These are phyloP conservation scores for Sacculina carcini DNA, from an alignment of 2,888 invertebrate species.

Conservation along the genomic window DNA sequence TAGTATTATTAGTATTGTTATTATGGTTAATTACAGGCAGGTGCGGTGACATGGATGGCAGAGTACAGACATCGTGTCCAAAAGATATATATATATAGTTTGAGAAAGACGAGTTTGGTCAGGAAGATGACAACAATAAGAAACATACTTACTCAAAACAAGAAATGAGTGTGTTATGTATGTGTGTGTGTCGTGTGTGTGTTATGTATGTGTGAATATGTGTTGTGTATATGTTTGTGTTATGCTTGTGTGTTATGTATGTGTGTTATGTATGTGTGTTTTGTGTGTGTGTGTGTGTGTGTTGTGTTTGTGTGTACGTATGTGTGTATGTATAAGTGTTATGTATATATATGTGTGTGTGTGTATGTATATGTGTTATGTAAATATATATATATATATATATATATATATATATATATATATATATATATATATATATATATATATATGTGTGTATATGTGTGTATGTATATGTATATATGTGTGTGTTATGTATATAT, in stretches of 20 bases:
- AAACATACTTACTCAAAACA: no score
- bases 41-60: background rate
- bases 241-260: no score
- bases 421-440: background rate
- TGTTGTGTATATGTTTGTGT: no score
- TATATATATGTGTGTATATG: slow-evolving; percentile 4
- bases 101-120: background rate
- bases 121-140: no score
- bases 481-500: no score
- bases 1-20: background rate
- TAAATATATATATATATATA: background rate
- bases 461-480: no score
- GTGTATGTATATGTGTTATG: background rate
- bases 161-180: no score
- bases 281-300: background rate
- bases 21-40: background rate
- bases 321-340: background rate
- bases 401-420: slow-evolving; percentile 1
- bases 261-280: no score
- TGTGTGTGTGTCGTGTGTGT: background rate
- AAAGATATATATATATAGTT: background rate
- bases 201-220: background rate
- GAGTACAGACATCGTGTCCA: background rate
- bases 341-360: background rate
- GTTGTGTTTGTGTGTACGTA: background rate